Evolutionary conservation across 2,797 vertebrate genomes (phyloP), one percentile per base, ranked within the genome.

Genomic region (Miichthys miiuy): DNA sequence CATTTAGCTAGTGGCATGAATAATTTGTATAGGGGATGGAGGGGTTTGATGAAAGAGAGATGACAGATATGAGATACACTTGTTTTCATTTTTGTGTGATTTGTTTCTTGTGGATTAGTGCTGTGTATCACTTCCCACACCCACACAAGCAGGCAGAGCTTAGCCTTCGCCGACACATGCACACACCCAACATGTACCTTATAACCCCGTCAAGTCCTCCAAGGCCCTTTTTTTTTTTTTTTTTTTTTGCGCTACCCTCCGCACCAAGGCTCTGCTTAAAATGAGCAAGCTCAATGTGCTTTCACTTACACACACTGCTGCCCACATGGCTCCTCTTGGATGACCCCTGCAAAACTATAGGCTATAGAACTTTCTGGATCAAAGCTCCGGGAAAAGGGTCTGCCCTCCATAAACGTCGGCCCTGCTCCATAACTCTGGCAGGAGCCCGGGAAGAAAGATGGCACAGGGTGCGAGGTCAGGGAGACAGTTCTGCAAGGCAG

Each of bases 1-100:
- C 88, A 92, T 94, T 93, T 87, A 90, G 93, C 90, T 91, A 75
- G 86, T 89, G 89, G 89, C 93, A 84, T 90, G 91, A 94, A 94
- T 94, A 89, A 94, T 92, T 94, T 90, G 91, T 88, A 73, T 85
- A 92, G 71, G 86, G 88, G 89, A 91, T 76, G 61, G 69, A 89
- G 83, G 82, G 69, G 77, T 85, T 82, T 84, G 89, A 92, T 87
- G 87, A 89, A 89, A 87, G 89, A 66, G 81, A 90, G 89, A 88
- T 90, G 92, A 91, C 90, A 83, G 88, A 87, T 90, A 77, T 46
- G 84, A 88, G 83, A n/a, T n/a, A n/a, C 77, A 48, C 71, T 77
- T 77, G 27, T 65, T 82, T 83, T 51, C 21, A 54, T 46, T 72
- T 69, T 72, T 68, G 44, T 34, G 47, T 55, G 58, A 60, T 12